phyloP scores from a whole-genome alignment of 2,113 vertebrate genomes.

The Lepidothrix coronata region DNA sequence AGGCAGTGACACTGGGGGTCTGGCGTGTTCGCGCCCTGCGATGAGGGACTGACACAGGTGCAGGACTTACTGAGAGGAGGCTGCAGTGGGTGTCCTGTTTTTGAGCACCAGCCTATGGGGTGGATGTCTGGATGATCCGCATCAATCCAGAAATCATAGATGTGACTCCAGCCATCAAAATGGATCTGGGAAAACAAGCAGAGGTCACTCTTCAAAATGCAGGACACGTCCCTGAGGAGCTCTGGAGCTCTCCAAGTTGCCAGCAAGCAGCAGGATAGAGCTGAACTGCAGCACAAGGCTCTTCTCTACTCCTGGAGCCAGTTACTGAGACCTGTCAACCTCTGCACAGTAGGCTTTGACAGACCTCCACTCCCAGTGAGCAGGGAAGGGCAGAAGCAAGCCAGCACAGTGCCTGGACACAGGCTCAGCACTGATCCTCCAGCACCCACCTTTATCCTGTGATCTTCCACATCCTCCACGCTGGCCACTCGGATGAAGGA shows the following conservation, averaged over 20 bases:
- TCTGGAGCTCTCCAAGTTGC: background rate
- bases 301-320: background rate
- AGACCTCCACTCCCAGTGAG: background rate
- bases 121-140: conserved; percentile 94
- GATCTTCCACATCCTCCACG: conserved; percentile 91
- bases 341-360: background rate
- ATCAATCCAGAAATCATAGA: conserved; percentile 97
- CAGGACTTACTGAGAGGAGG: conserved; percentile 82
- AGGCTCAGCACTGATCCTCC: background rate
- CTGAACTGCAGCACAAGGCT: background rate
- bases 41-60: background rate
- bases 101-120: conserved; percentile 93
- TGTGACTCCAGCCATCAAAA: conserved; percentile 94
- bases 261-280: background rate
- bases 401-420: background rate
- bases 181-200: conserved; percentile 80
- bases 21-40: fast-evolving
- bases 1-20: no score
- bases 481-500: conserved; percentile 90
- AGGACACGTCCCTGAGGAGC: background rate
- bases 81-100: conserved; percentile 89
- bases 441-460: conserved; percentile 89
- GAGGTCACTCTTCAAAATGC: background rate
- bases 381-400: background rate
- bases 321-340: background rate